These are phyloP conservation scores for Hemicentrotus pulcherrimus DNA, from an alignment of 35 echinoderm and acorn worm genomes.

Conservation along the genomic window DNA sequence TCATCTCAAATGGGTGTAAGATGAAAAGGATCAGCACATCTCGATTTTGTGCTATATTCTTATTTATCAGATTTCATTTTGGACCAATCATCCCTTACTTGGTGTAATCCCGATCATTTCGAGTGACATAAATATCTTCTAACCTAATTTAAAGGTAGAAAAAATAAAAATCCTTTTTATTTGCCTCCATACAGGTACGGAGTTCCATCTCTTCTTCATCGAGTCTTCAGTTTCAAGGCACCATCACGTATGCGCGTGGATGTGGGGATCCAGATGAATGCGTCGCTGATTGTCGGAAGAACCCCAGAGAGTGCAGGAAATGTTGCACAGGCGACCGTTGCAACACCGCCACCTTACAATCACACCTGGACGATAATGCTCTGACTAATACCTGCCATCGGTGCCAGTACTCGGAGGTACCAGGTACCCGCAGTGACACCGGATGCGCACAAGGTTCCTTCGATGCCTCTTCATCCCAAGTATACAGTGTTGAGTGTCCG, in stretches of 20 bases:
- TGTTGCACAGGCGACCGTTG: not conserved
- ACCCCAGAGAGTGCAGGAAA: not conserved
- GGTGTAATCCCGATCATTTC: no score
- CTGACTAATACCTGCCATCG: not conserved
- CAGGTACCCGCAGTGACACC: not conserved
- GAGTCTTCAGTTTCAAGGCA: not conserved
- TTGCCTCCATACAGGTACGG: not conserved
- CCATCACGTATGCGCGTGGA: not conserved
- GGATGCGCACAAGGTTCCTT: not conserved
- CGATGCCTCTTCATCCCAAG: not conserved
- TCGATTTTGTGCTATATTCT: no score
- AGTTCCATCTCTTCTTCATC: not conserved
- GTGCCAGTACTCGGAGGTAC: not conserved
- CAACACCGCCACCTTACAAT: not conserved
- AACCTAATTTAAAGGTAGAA: no score
- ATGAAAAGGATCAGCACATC: no score
- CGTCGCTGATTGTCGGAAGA: not conserved
- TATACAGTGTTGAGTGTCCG: not conserved
- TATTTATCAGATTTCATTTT: no score
- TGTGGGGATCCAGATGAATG: not conserved
- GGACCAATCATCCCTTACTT: no score
- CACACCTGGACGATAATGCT: not conserved
- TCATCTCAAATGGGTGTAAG: no score
- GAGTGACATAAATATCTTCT: no score
- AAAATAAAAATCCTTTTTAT: not conserved